Base-by-base conservation (phyloP, 1,140 invertebrate genomes). In the Mesaphorura yosii region DNA sequence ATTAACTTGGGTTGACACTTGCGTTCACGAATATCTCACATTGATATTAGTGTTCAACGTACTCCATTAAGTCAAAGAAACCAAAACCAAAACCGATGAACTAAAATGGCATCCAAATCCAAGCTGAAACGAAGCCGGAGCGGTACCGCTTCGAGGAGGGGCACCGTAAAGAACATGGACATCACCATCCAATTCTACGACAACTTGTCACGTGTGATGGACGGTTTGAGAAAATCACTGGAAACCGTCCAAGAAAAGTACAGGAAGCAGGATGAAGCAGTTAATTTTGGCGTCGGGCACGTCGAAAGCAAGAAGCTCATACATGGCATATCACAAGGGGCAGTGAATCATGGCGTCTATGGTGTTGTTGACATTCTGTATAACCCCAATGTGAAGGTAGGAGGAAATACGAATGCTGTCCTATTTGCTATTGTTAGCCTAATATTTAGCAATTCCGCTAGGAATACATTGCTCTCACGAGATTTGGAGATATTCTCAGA, bases 391-490 rank as follows among this genome's bases (percentile, higher is more conserved):
- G 28, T 51, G 7, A 40, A 57, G 47, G 59, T 60, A 25, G 44
- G 6, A 20, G 44, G 14, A 20, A 15, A 5, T 20, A 47, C 12
- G 23, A 15, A 47, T 15, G 19, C 19, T 14, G 19, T 42, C 6
- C 10, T 42, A n/a, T 7, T 48, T 48, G 14, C 10, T 3, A 34
- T 3, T 34, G 6, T 12, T 48, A 14, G 4, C n/a, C 4, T 12
- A 34, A 46, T 46, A 2, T 3, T 17, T 12, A 38, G 34, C 28
- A 27, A 23, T 46, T 22, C 28, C 25, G 39, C n/a, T 17, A 62
- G 55, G 60, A 62, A 39, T 62, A 58, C 25, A 20, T 58, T 1
- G 20, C 51, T 19, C 15, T 58, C 4, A 58, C 46, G 19, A 58
- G 53, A 41, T 17, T 50, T 17, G 54, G 48, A 3, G 48, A 58